A percentile compares a stretch with the other conserved stretches of the same genome.
phyloP scores from a whole-genome alignment of 2,888 invertebrate species.

The Oegoconia quadripuncta region DNA sequence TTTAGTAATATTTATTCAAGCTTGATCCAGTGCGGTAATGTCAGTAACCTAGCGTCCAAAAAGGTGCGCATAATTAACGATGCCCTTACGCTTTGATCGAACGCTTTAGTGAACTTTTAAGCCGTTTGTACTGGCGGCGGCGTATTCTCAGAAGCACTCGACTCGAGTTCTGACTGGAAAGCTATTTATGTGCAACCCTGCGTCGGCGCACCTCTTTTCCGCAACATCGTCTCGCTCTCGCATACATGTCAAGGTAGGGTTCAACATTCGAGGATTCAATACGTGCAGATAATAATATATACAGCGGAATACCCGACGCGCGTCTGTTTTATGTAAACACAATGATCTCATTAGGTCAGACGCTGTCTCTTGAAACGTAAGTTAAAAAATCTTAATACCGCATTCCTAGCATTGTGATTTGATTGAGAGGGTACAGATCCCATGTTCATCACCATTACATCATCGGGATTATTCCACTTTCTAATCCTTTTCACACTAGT shows the following conservation, averaged over 20 bases:
- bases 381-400: constrained; percentile 5
- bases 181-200: constrained; percentile 75
- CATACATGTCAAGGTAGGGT: constrained; percentile 78
- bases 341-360: constrained; percentile 59
- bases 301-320: constrained; percentile 50
- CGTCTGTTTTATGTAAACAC: constrained; percentile 60
- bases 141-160: constrained; percentile 65
- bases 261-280: constrained; percentile 74
- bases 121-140: constrained; percentile 27
- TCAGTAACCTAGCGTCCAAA: constrained; percentile 29
- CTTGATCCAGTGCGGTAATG: constrained; percentile 11
- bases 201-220: constrained; percentile 61
- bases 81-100: constrained; percentile 29
- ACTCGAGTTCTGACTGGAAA: constrained; percentile 53
- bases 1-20: no score
- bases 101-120: constrained; percentile 25
- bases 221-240: constrained; percentile 58
- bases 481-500: constrained; percentile 51
- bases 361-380: constrained; percentile 28
- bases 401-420: constrained; percentile 21
- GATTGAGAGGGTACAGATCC: constrained; percentile 34
- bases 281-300: constrained; percentile 58
- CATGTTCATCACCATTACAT: constrained; percentile 29
- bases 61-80: constrained; percentile 33
- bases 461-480: constrained; percentile 43